Percentiles rank a stretch among this genome's conserved stretches.
Conservation (phyloP, 1,140 invertebrate species). For the Pogonus chalceus region DNA sequence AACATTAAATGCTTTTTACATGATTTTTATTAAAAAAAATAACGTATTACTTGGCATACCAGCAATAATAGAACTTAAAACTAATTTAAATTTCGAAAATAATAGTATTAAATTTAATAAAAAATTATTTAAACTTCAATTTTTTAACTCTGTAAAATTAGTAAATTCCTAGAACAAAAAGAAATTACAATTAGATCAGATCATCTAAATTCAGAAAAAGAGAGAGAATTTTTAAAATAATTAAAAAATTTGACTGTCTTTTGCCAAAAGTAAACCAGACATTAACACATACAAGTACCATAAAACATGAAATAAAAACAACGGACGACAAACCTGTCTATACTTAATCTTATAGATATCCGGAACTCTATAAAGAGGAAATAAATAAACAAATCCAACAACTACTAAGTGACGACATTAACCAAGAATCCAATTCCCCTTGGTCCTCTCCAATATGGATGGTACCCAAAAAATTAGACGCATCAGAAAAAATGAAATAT, state of each 20-base stretch:
- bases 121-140: too few species aligned
- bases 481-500: slow-evolving; percentile 27
- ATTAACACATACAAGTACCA: background rate
- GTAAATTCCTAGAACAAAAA: too few species aligned
- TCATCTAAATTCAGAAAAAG: background rate
- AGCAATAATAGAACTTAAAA: too few species aligned
- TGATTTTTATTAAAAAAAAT: too few species aligned
- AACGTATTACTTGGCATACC: too few species aligned
- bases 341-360: background rate
- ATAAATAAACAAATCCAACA: background rate
- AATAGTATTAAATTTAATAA: too few species aligned
- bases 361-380: background rate
- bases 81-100: too few species aligned
- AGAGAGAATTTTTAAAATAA: background rate
- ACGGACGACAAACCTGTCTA: background rate
- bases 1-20: too few species aligned
- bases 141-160: too few species aligned
- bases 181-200: background rate
- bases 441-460: background rate
- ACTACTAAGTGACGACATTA: slow-evolving; percentile 7
- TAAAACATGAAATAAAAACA: slow-evolving; percentile 3
- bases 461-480: slow-evolving; percentile 29
- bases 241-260: too few species aligned
- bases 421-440: background rate
- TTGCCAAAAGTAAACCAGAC: background rate